Base-by-base conservation (phyloP, 2,797 vertebrate genomes). In the Erpetoichthys calabaricus region DNA sequence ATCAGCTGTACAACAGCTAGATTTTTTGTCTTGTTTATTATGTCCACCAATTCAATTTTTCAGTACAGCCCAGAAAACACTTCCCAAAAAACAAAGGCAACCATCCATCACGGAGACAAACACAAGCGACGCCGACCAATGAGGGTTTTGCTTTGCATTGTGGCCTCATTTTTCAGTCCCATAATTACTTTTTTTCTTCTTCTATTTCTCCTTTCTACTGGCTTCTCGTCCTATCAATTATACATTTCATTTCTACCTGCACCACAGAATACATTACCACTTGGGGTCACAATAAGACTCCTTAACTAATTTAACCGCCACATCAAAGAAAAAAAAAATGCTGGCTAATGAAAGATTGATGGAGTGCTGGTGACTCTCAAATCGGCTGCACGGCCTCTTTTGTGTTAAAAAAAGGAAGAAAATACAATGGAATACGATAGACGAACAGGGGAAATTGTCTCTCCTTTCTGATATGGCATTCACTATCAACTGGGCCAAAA, bases 231-330 rank as follows among this genome's bases (percentile, higher is more conserved):
- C 66, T 71, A 68, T 73, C 76, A 70, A 70, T 66, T 71, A 74
- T 69, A 64, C 68, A 75, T 74, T 68, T 77, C 61, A 66, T 73
- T 73, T 73, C 65, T 72, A 76, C 64, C 70, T 72, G 66, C 53
- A 67, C 46, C 45, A 51, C 55, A 42, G 42, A 55, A 47, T 41
- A 53, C 46, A 60, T 45, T 62, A 45, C 46, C 52, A 49, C 56
- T 57, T 61, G 66, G 70, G 71, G 68, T 68, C 8, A 74, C 62
- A 67, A 63, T 62, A 65, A 69, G 58, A 67, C 52, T 52, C 51
- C 51, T 53, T 54, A 41, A 8, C 53, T 54, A 54, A 54, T 44
- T 41, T 7, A 54, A 42, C 41, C 6, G 41, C 44, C 53, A 54
- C 53, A 42, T 43, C 5, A 4, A 54, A 25, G 25, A 25, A 25